Percentiles rank a stretch among this genome's conserved stretches.
These are phyloP conservation scores for Masticophis lateralis DNA, from an alignment of 2,797 vertebrate species.

Conservation along the genomic window DNA sequence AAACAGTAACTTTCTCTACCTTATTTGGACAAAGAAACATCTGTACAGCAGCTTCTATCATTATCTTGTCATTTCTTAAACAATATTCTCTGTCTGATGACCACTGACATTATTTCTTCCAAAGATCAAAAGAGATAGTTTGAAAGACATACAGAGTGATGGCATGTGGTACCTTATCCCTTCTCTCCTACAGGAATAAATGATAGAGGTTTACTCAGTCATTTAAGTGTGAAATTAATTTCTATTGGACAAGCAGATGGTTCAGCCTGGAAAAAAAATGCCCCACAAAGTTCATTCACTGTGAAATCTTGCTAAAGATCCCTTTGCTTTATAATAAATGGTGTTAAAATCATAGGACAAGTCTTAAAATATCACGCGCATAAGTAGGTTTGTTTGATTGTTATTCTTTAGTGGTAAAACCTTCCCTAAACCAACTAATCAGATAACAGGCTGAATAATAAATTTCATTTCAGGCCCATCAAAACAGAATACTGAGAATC, in stretches of 20 bases:
- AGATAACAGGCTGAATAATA: not conserved
- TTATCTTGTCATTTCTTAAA: not conserved
- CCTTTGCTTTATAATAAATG: not conserved
- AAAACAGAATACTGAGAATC: not conserved
- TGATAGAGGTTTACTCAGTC: constrained; percentile 39
- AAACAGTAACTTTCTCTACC: not conserved
- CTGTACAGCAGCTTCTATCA: accelerated
- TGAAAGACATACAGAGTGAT: constrained; percentile 27
- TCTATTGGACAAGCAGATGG: constrained; percentile 41
- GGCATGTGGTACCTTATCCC: constrained; percentile 37
- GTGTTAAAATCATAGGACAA: not conserved
- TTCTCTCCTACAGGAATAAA: constrained; percentile 16
- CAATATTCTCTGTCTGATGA: not conserved
- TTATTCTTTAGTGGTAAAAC: not conserved
- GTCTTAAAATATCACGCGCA: not conserved
- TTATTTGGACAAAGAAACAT: not conserved
- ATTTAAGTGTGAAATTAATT: constrained; percentile 63
- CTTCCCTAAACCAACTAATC: not conserved
- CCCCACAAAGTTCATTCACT: constrained; percentile 26
- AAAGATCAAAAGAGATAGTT: not conserved
- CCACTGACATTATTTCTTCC: not conserved
- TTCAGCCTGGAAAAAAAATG: not conserved
- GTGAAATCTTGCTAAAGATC: constrained; percentile 13
- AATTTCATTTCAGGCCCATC: not conserved
- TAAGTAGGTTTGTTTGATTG: not conserved